phyloP scores from a whole-genome alignment of 1,140 invertebrate genomes.

The Magallana angulata region DNA sequence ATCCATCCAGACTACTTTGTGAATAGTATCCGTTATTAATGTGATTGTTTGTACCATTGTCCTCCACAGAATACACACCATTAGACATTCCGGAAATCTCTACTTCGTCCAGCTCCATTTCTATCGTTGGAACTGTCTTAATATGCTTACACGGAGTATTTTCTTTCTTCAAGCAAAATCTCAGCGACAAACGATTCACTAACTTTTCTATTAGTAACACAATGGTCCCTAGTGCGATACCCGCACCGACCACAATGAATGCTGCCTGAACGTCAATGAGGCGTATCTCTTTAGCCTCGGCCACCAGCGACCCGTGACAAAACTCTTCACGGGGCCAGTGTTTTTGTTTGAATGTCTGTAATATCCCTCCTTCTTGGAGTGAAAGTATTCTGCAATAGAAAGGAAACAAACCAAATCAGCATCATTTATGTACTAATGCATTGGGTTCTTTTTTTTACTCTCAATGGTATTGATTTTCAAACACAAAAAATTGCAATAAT shows the following conservation, averaged over 20 bases:
- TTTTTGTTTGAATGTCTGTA: constrained; percentile 57
- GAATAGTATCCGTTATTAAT: neutral
- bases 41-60: neutral
- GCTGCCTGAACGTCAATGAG: constrained; percentile 59
- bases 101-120: neutral
- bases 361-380: constrained; percentile 61
- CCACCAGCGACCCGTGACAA: constrained; percentile 41
- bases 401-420: no score
- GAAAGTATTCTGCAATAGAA: constrained; percentile 55
- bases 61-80: neutral
- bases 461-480: no score
- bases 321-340: constrained; percentile 57
- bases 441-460: no score
- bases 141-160: constrained; percentile 35
- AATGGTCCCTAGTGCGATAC: constrained; percentile 34
- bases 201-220: neutral
- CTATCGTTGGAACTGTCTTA: constrained; percentile 39
- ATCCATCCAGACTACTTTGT: neutral
- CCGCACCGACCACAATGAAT: constrained; percentile 58
- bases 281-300: constrained; percentile 48
- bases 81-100: neutral
- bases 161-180: constrained; percentile 32
- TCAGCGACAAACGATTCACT: constrained; percentile 15
- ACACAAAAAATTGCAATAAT: no score
- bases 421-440: no score